Evolutionary conservation across 2,797 vertebrate genomes (phyloP), one percentile per base, ranked within the genome.

Genomic region (Apodemus agrarius): DNA sequence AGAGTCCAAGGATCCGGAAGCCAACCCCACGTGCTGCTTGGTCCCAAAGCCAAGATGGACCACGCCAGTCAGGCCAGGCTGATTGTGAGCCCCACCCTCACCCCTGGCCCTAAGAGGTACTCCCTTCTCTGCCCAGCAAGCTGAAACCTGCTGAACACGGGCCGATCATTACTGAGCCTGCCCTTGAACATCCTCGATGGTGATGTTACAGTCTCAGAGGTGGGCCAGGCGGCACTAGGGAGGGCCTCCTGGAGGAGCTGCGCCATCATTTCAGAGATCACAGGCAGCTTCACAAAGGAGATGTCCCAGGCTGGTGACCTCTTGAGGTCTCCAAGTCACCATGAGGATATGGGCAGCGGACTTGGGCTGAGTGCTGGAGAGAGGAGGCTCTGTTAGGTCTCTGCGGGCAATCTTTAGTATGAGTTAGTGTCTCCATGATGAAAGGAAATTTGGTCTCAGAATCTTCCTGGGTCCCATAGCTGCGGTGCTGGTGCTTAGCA

Each of bases 131-230:
- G 19, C 3, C 3, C 3, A 78, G 92, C 97, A 95, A 86, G 97
- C 84, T 72, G 93, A 46, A 74, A 97, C 97, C 86, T 96, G 97
- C 79, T 78, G 16, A 76, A 78, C 43, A 14, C 16, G 59, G 78
- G 92, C 72, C 74, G 95, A 90, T 96, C 93, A 92, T 96, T 92
- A 90, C 93, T 69, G 10, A 40, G 59, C 79, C 59, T 52, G 96
- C 89, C 93, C 97, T 95, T 95, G 96, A 95, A 88, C 91, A 61
- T 81, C 59, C 93, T 72, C 8, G 12, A 24, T 59, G 75, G 92
- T 90, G 86, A 75, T 95, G n/a, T 94, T 96, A 92, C 11, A 46
- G 89, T 75, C 93, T 93, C 43, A 75, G 90, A 75, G 61, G 43
- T 2, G 22, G 95, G 93, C 92, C 72, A 91, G 90, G 92, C 90